phyloP scores from a whole-genome alignment of 2,888 invertebrate species.

The Drosophila koepferae region DNA sequence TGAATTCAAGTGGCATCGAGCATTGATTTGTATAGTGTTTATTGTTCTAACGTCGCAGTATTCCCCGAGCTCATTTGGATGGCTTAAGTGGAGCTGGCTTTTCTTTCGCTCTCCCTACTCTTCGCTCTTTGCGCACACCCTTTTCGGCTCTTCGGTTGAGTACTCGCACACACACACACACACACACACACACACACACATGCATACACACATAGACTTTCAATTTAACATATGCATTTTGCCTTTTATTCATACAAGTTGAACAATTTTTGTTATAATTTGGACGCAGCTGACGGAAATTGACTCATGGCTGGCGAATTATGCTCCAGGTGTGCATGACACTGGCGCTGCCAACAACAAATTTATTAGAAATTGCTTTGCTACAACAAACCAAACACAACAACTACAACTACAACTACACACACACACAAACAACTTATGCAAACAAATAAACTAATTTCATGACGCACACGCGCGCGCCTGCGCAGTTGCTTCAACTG shows the following conservation, averaged over 20 bases:
- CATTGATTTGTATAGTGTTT: conserved; percentile 75
- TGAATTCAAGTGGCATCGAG: conserved; percentile 56
- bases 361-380: conserved; percentile 78
- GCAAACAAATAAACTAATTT: conserved; percentile 81
- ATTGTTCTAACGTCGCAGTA: conserved; percentile 70
- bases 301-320: conserved; percentile 76
- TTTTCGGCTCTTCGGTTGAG: conserved; percentile 37
- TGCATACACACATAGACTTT: conserved; percentile 4
- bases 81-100: conserved; percentile 41
- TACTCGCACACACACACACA: conserved; percentile 25
- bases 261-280: conserved; percentile 62
- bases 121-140: conserved; percentile 10
- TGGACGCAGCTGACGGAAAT: conserved; percentile 73
- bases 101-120: conserved; percentile 1
- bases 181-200: conserved; percentile 6
- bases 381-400: conserved; percentile 35
- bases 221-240: conserved; percentile 50
- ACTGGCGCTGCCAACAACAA: conserved; percentile 77
- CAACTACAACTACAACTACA: conserved; percentile 7
- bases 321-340: conserved; percentile 80
- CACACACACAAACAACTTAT: conserved; percentile 53
- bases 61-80: conserved; percentile 31
- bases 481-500: conserved; percentile 67
- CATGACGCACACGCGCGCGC: conserved; percentile 80
- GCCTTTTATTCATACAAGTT: conserved; percentile 36